A percentile compares a stretch with the other conserved stretches of the same genome.
phyloP scores from a whole-genome alignment of 1,140 invertebrate genomes.

The Trinorchestia longiramus region DNA sequence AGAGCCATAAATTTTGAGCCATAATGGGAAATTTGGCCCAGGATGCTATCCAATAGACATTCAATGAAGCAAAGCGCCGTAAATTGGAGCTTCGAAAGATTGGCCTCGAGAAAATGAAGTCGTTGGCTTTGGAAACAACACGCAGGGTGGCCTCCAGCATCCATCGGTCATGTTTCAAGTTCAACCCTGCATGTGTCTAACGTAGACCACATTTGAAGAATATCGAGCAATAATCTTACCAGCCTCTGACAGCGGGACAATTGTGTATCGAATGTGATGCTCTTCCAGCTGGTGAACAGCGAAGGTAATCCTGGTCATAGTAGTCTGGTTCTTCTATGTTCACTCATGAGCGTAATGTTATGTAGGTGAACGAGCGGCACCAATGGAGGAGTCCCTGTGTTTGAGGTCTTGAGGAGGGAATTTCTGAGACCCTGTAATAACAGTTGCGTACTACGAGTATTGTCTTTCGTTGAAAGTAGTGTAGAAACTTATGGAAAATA shows the following conservation, averaged over 20 bases:
- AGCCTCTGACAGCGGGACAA: neutral
- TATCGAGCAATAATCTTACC: neutral
- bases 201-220: neutral
- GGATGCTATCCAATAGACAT: constrained; percentile 45
- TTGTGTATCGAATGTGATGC: neutral
- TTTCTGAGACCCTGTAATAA: too few relatives aligned
- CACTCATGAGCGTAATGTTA: too few relatives aligned
- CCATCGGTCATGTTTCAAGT: neutral
- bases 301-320: too few relatives aligned
- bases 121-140: constrained; percentile 7
- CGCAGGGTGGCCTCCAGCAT: neutral
- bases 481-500: too few relatives aligned
- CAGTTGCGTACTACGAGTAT: too few relatives aligned
- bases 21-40: constrained; percentile 32
- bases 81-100: constrained; percentile 33
- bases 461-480: too few relatives aligned
- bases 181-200: neutral
- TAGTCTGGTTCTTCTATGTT: too few relatives aligned
- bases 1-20: constrained; percentile 10
- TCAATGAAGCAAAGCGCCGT: constrained; percentile 27
- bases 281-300: neutral
- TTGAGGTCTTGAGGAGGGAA: too few relatives aligned
- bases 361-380: too few relatives aligned
- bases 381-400: too few relatives aligned
- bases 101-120: constrained; percentile 16